Percentiles rank a stretch among this genome's conserved stretches.
Evolutionary conservation across 37 sponge, comb jelly and placozoan genomes (phyloP).

Genomic region (Amphimedon queenslandica): DNA sequence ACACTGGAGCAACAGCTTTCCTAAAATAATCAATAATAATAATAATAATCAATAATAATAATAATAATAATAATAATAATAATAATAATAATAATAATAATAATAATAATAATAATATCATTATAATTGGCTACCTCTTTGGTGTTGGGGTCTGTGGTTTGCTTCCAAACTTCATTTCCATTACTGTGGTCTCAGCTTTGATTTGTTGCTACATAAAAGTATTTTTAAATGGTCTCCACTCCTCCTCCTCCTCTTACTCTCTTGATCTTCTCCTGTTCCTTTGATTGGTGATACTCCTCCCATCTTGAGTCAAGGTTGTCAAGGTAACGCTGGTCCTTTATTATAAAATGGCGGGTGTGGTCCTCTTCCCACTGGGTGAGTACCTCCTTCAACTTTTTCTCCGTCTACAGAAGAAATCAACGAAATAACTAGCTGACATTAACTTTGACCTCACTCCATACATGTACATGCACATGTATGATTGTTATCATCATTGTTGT

Average conservation of each 20-base stretch:
- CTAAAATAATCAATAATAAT: neutral
- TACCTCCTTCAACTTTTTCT: slow-evolving; percentile 43
- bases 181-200: slow-evolving; percentile 42
- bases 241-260: neutral
- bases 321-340: slow-evolving; percentile 55
- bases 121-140: slow-evolving; percentile 11
- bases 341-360: slow-evolving; percentile 40
- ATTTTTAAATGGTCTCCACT: neutral
- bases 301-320: slow-evolving; percentile 61
- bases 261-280: slow-evolving; percentile 49
- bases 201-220: slow-evolving; percentile 41
- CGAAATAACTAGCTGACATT: too few species aligned
- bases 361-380: slow-evolving; percentile 65
- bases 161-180: slow-evolving; percentile 76
- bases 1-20: slow-evolving; percentile 18
- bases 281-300: slow-evolving; percentile 27
- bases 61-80: too few species aligned
- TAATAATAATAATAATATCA: neutral
- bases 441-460: too few species aligned
- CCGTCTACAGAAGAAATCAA: slow-evolving; percentile 23
- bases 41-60: too few species aligned
- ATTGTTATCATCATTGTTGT: neutral
- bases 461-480: too few species aligned
- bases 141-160: slow-evolving; percentile 53
- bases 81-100: too few species aligned